Evolutionary conservation across 2,888 invertebrate species (phyloP).

Genomic region (Sminthurides aquaticus): DNA sequence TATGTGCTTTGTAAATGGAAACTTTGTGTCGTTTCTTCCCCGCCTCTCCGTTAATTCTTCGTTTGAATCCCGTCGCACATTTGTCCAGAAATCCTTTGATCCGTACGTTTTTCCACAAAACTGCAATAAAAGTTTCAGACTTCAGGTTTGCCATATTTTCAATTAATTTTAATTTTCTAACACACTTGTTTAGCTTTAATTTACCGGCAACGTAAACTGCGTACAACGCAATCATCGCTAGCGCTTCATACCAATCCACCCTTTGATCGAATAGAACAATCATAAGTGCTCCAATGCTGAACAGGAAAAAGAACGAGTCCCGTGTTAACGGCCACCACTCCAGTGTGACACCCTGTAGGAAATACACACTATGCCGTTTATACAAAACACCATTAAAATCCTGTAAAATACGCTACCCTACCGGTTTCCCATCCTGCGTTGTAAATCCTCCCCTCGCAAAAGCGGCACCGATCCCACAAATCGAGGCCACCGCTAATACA

Average conservation of each 20-base stretch:
- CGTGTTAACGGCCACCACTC: constrained; percentile 74
- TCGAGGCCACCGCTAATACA: constrained; percentile 44
- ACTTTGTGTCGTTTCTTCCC: constrained; percentile 5
- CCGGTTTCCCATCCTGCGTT: constrained; percentile 20
- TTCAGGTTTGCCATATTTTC: constrained; percentile 4
- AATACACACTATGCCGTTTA: too few relatives aligned
- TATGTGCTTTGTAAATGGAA: not conserved
- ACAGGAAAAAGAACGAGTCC: constrained; percentile 68
- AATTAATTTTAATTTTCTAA: not conserved
- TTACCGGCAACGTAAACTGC: constrained; percentile 54
- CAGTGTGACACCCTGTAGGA: constrained; percentile 67
- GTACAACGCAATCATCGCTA: constrained; percentile 65
- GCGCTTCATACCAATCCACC: constrained; percentile 72
- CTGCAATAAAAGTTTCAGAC: constrained; percentile 16
- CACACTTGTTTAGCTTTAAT: not conserved
- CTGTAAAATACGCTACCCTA: too few relatives aligned
- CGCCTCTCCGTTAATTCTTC: not conserved
- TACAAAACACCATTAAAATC: too few relatives aligned
- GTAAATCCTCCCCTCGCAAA: constrained; percentile 21
- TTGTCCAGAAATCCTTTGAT: constrained; percentile 20
- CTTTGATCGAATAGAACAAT: constrained; percentile 68
- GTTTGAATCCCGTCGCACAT: too few relatives aligned
- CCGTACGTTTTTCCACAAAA: constrained; percentile 29
- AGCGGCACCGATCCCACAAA: constrained; percentile 44
- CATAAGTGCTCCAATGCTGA: constrained; percentile 64